Evolutionary conservation across 2,113 vertebrate species (phyloP).

Genomic region (Cheirogaleus medius): DNA sequence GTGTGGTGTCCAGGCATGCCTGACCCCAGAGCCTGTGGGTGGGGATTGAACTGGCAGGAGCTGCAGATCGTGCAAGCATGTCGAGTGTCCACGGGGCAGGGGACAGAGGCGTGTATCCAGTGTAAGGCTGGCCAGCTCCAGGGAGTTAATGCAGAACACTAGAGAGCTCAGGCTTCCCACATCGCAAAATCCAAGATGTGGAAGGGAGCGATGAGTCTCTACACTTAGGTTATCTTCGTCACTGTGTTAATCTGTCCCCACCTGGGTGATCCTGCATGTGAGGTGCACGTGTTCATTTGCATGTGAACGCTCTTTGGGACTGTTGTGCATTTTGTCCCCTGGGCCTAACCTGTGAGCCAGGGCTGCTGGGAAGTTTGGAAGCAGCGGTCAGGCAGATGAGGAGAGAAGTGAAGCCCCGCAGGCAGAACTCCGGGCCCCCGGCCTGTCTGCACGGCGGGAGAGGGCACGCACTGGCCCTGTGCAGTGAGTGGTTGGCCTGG

Average conservation of each 20-base stretch:
- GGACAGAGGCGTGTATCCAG: not conserved
- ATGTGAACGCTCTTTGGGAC: not conserved
- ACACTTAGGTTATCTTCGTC: fast-evolving
- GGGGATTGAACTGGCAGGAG: not conserved
- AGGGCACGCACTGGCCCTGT: fast-evolving
- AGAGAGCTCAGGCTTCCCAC: fast-evolving
- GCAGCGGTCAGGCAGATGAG: fast-evolving
- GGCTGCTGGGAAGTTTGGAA: not conserved
- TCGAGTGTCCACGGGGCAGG: fast-evolving
- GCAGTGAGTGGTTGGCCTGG: fast-evolving
- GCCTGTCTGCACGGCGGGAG: fast-evolving
- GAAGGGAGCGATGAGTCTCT: fast-evolving
- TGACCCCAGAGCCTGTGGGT: not conserved
- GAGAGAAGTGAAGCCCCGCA: not conserved
- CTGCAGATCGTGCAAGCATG: fast-evolving
- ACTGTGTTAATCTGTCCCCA: not conserved
- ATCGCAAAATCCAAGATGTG: fast-evolving
- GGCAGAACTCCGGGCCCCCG: fast-evolving
- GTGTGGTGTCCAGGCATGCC: not conserved
- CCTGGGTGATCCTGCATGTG: not conserved
- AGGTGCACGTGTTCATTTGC: fast-evolving
- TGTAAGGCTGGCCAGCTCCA: fast-evolving
- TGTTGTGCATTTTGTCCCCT: fast-evolving
- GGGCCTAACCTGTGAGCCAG: not conserved
- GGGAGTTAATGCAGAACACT: fast-evolving